phyloP scores from a whole-genome alignment of 2,888 invertebrate genomes.

The Mongoloraphidia duomilia region DNA sequence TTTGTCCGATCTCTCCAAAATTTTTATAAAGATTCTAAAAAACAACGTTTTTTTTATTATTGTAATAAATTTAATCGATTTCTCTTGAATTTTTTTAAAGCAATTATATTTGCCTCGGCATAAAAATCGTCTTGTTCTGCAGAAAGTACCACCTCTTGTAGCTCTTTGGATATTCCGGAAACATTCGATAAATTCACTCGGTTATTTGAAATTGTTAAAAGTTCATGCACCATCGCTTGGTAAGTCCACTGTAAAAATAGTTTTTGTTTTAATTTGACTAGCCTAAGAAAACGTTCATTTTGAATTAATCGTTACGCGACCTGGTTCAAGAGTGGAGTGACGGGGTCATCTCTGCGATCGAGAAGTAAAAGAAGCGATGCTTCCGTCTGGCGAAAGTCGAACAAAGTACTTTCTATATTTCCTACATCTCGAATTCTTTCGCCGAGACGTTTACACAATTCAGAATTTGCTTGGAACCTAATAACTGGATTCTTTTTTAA shows the following conservation, averaged over 20 bases:
- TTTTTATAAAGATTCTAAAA: constrained; percentile 80
- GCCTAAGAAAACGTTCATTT: neutral
- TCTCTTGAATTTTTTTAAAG: constrained; percentile 7
- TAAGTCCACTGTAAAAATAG: constrained; percentile 77
- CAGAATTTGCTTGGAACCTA: constrained; percentile 77
- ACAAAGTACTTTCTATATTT: constrained; percentile 72
- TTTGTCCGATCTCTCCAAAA: constrained; percentile 97
- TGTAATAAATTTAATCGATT: neutral
- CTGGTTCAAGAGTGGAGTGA: constrained; percentile 89
- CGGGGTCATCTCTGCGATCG: constrained; percentile 87
- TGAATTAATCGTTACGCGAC: constrained; percentile 23
- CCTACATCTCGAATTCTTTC: constrained; percentile 75
- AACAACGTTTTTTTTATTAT: constrained; percentile 2
- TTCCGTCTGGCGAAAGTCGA: constrained; percentile 68
- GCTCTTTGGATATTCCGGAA: constrained; percentile 74
- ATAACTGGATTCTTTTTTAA: constrained; percentile 83
- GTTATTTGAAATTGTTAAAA: constrained; percentile 85
- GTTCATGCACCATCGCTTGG: constrained; percentile 99
- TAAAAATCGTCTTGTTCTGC: constrained; percentile 97
- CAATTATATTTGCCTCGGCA: constrained; percentile 45
- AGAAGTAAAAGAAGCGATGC: constrained; percentile 75
- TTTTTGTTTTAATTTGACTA: neutral
- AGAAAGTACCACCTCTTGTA: constrained; percentile 84
- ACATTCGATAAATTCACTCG: constrained; percentile 78
- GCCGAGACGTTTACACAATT: constrained; percentile 69